Conservation (phyloP, 2,888 invertebrate genomes). For the Eupelmus urozonus region DNA sequence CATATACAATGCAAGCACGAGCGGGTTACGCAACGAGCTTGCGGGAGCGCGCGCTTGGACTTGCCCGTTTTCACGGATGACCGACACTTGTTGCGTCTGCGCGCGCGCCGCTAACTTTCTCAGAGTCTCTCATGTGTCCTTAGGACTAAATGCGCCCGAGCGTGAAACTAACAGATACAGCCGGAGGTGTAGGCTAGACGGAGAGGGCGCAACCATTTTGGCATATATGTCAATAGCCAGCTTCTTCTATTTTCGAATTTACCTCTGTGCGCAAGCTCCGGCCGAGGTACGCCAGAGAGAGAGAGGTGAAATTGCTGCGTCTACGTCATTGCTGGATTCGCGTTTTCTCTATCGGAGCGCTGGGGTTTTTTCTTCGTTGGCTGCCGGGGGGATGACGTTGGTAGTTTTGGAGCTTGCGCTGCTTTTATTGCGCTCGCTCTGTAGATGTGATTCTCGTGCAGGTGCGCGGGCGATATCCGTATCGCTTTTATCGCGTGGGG, state of each 20-base stretch:
- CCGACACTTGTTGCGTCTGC: conserved; percentile 69
- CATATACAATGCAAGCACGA: neutral
- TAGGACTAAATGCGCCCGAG: no score
- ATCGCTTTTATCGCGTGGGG: no score
- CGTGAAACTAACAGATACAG: neutral
- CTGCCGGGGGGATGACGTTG: no score
- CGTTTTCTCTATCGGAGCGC: no score
- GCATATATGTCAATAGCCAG: conserved; percentile 30
- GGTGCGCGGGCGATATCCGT: no score
- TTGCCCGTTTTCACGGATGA: conserved; percentile 64
- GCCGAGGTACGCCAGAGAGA: neutral
- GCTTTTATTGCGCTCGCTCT: no score
- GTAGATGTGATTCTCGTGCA: no score
- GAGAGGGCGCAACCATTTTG: conserved; percentile 24
- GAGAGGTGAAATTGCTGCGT: no score
- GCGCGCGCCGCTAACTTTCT: conserved; percentile 53
- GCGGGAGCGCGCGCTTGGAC: conserved; percentile 34
- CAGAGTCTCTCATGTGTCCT: neutral
- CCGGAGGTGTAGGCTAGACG: conserved; percentile 7
- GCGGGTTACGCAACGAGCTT: neutral
- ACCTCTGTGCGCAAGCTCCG: neutral
- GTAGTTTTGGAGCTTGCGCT: no score
- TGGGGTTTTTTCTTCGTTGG: no score
- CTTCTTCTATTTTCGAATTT: conserved; percentile 29
- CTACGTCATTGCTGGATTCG: no score